Base-by-base conservation (phyloP, 2,113 vertebrate genomes). In the Eolophus roseicapilla region DNA sequence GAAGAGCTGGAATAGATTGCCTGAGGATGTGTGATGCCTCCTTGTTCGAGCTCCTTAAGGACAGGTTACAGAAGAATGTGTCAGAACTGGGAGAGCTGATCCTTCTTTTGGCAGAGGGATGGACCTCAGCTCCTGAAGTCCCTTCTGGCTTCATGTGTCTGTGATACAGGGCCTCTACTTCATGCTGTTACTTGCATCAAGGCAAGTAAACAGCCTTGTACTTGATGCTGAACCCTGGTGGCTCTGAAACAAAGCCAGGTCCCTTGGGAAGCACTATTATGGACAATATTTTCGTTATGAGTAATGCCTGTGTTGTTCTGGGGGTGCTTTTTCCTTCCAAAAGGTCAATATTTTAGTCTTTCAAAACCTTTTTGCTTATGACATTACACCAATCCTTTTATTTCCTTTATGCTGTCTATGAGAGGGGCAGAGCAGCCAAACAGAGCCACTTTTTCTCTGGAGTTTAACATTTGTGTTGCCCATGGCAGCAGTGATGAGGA, bases 211-310 rank as follows among this genome's bases (percentile, higher is more conserved):
- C 15, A 90, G 35, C 16, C 57, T 43, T 79, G 77, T 43, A 9
- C 86, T 91, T 73, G 80, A 28, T 67, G 85, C 81, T 86, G 85
- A 86, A 46, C 68, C 39, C 81, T 92, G 71, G 85, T 93, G 95
- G 47, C 74, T 92, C 83, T 94, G 93, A 87, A 65, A 62, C 9
- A 1, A 71, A 92, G 93, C 95, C 93, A 89, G 4, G 7, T 65
- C 94, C 53, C 90, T 91, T 44, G 89, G 94, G 88, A 73, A 89
- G 74, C 52, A 65, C 16, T 84, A 28, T 46, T 84, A 13, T 57
- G 70, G 62, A 87, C 84, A 82, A 79, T 95, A 89, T 96, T 96
- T 97, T 92, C 70, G 35, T 95, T 95, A 82, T 96, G 96, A 96
- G 69, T 97, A 93, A 94, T 68, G 71, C 64, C 46, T 86, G 50